Evolutionary conservation across 2,888 invertebrate species (phyloP).

Genomic region (Dichetophora obliterata): DNA sequence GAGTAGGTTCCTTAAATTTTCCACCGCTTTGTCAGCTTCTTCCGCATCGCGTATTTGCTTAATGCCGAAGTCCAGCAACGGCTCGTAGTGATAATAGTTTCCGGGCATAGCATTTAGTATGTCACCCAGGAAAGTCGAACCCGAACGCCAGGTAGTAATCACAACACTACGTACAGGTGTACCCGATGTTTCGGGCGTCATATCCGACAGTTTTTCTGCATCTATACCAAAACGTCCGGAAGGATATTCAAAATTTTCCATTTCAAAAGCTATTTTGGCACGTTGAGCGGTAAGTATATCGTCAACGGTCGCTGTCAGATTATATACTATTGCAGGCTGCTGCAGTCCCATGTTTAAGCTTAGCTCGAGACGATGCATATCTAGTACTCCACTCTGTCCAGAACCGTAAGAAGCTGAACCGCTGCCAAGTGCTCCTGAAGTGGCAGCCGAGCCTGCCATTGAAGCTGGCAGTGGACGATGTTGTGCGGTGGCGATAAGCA

Average conservation of each 20-base stretch:
- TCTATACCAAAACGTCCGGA: conserved; percentile 72
- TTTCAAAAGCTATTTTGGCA: conserved; percentile 72
- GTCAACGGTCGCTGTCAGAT: conserved; percentile 71
- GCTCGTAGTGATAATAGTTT: conserved; percentile 92
- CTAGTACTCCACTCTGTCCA: neutral
- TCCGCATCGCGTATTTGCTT: conserved; percentile 84
- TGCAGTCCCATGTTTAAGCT: conserved; percentile 13
- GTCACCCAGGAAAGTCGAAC: conserved; percentile 91
- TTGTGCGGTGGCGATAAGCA: conserved; percentile 69
- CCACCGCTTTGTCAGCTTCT: conserved; percentile 77
- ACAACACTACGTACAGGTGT: conserved; percentile 82
- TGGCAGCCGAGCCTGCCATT: conserved; percentile 51
- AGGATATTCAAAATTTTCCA: conserved; percentile 75
- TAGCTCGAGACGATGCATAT: conserved; percentile 17
- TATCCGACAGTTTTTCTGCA: conserved; percentile 76
- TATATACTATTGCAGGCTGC: conserved; percentile 56
- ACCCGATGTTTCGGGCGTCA: conserved; percentile 77
- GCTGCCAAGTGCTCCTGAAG: conserved; percentile 46
- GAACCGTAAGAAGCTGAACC: conserved; percentile 46
- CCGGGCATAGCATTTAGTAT: conserved; percentile 86
- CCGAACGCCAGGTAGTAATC: conserved; percentile 91
- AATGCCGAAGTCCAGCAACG: conserved; percentile 85
- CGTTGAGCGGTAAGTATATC: conserved; percentile 74
- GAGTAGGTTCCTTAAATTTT: conserved; percentile 79
- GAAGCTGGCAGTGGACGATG: conserved; percentile 64